Evolutionary conservation across 1,140 invertebrate species (phyloP), one percentile per base, ranked within the genome.

Genomic region (Samia ricini): DNA sequence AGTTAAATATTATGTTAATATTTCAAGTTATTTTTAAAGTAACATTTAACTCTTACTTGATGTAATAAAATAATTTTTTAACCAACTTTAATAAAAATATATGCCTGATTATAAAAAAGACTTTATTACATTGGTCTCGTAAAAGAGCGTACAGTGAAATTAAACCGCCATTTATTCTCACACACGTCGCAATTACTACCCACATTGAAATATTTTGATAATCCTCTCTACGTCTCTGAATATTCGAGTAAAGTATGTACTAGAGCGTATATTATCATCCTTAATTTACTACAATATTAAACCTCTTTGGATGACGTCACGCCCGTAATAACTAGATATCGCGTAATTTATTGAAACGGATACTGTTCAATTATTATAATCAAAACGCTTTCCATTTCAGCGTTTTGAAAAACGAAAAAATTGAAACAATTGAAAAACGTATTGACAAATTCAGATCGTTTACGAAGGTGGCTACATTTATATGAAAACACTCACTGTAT

Each of bases 361-460:
- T 66, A 66, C n/a, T 29, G 60, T 66, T 61, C 49, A 54, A 66
- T 62, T 66, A 61, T 58, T 66, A 33, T 62, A 54, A 66, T 66
- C 58, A 66, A 57, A 57, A 20, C 18, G 26, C 29, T n/a, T 36
- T 57, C 22, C 18, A 33, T 57, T 57, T 57, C 23, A 42, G 42
- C 56, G 24, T 36, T 33, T 55, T 12, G 18, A 24, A 55, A 55
- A 55, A 24, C 10, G 22, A 55, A 55, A 26, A 26, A 26, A 26
- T 4, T 4, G 8, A 26, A 26, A 26, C 8, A 8, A 4, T 42
- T 4, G 7, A 42, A 15, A 12, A 12, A 8, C 4, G 33, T 42
- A 15, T 42, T 42, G 33, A 42, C 33, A 15, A 12, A 42, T 42
- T 42, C 4, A 12, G 33, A 42, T 42, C 12, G 33, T 42, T 42